Evolutionary conservation across 2,797 vertebrate genomes (phyloP).

Genomic region (Lepus oiostolus): DNA sequence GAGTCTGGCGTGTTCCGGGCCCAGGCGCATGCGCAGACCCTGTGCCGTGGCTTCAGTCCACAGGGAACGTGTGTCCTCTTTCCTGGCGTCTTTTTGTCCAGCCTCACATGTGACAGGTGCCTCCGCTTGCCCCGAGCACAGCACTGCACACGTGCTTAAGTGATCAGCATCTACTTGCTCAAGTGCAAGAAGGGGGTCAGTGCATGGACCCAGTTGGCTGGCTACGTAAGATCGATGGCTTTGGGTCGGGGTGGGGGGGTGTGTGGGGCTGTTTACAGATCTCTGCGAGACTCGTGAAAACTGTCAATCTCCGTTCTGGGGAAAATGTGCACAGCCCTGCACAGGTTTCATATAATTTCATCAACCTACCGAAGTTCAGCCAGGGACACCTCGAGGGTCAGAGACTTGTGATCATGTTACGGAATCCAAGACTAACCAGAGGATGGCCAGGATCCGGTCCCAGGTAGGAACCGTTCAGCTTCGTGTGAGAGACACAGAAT

Average conservation of each 20-base stretch:
- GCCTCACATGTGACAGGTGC: background rate
- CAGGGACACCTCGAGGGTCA: background rate
- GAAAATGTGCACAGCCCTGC: background rate
- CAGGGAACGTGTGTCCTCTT: background rate
- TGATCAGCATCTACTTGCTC: background rate
- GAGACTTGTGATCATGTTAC: background rate
- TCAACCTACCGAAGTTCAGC: background rate
- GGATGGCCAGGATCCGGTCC: too few relatives aligned
- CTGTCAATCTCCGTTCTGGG: background rate
- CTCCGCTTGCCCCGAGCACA: background rate
- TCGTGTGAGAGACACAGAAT: background rate
- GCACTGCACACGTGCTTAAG: background rate
- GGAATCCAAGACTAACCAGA: background rate
- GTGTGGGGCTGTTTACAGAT: background rate
- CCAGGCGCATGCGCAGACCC: conserved; percentile 77
- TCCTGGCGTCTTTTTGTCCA: background rate
- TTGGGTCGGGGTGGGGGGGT: background rate
- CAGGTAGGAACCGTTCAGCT: background rate
- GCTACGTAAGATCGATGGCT: background rate
- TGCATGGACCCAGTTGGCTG: background rate
- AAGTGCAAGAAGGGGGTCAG: background rate
- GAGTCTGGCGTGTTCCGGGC: conserved; percentile 62
- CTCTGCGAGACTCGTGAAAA: background rate
- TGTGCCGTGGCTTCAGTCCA: conserved; percentile 78
- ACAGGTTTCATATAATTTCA: background rate